A percentile compares a stretch with the other conserved stretches of the same genome.
Evolutionary conservation across 2,888 invertebrate genomes (phyloP).

Genomic region (Platycheirus rosarum): DNA sequence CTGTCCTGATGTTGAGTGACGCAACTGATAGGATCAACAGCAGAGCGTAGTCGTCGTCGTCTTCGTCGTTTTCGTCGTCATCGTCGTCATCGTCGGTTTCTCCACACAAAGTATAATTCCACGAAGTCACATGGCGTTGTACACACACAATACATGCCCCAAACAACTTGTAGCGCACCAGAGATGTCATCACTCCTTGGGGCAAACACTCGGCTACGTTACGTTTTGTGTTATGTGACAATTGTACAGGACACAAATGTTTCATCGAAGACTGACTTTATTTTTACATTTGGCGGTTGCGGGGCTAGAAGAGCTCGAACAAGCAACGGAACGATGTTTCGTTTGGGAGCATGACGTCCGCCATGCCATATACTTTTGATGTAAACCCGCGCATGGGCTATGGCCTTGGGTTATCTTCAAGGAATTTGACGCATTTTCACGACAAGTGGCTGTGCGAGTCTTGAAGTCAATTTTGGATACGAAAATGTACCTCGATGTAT

Average conservation of each 20-base stretch:
- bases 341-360: constrained; percentile 59
- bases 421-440: too few relatives aligned
- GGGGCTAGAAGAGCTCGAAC: background rate
- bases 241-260: constrained; percentile 35
- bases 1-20: constrained; percentile 24
- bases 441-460: too few relatives aligned
- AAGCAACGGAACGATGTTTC: constrained; percentile 37
- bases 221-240: constrained; percentile 47
- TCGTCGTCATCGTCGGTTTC: constrained; percentile 33
- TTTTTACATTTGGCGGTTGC: background rate
- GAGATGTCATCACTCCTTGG: constrained; percentile 64
- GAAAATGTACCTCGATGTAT: too few relatives aligned
- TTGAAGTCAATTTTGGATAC: too few relatives aligned
- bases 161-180: constrained; percentile 20
- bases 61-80: too few relatives aligned
- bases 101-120: constrained; percentile 47
- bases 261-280: constrained; percentile 16
- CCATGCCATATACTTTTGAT: constrained; percentile 57
- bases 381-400: constrained; percentile 22
- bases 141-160: constrained; percentile 38
- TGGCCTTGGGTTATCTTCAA: too few relatives aligned
- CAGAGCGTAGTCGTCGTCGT: too few relatives aligned
- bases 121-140: constrained; percentile 30
- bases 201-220: constrained; percentile 23
- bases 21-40: constrained; percentile 61